Evolutionary conservation across 2,113 vertebrate species (phyloP).

Genomic region (Pampusana beccarii): DNA sequence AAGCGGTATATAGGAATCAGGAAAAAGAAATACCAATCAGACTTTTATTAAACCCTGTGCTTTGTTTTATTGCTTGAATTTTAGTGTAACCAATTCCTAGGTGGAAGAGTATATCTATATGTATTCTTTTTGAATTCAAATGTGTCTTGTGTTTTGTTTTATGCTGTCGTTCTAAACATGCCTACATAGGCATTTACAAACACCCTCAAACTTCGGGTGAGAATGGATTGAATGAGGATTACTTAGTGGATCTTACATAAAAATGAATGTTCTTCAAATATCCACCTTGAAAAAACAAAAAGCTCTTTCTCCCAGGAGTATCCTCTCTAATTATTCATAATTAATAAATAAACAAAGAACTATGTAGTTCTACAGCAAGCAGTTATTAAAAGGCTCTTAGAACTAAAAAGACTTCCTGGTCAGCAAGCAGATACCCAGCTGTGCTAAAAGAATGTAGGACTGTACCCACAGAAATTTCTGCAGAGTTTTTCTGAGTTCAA

Average conservation of each 20-base stretch:
- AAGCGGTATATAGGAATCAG: not conserved
- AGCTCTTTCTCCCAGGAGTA: not conserved
- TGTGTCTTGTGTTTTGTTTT: not conserved
- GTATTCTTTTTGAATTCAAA: not conserved
- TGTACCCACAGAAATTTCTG: conserved; percentile 7
- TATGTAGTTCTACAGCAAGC: conserved; percentile 15
- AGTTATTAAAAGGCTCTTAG: conserved; percentile 55
- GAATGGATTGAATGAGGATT: not conserved
- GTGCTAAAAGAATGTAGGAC: conserved; percentile 36
- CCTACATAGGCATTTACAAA: not conserved
- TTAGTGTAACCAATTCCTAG: not conserved
- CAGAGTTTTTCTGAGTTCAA: not conserved
- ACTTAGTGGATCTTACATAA: not conserved
- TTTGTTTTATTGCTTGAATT: not conserved
- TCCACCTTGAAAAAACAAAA: not conserved
- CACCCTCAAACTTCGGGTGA: not conserved
- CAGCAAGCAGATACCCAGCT: conserved; percentile 51
- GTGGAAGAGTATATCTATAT: not conserved
- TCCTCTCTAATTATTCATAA: conserved; percentile 58
- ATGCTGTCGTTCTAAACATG: not conserved
- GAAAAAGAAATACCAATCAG: not conserved
- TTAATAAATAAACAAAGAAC: conserved; percentile 65
- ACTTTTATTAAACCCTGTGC: not conserved
- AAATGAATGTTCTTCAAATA: conserved; percentile 3
- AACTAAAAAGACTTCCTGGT: conserved; percentile 52